Percentiles rank a stretch among this genome's conserved stretches.
These are phyloP conservation scores for Patiria pectinifera DNA, from an alignment of 53 echinoderm and acorn worm species.

Conservation along the genomic window DNA sequence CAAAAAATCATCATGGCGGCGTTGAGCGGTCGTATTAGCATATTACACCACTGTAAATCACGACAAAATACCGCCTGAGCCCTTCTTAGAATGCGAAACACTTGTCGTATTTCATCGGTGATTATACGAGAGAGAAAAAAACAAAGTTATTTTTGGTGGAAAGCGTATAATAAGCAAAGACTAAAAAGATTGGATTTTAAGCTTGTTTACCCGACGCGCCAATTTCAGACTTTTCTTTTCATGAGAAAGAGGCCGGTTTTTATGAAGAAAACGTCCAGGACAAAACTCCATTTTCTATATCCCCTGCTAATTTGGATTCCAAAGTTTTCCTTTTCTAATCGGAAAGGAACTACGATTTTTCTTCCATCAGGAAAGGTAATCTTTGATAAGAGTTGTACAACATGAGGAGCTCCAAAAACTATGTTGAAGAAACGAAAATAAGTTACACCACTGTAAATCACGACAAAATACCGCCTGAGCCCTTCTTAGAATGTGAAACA, in stretches of 20 bases:
- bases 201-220: background rate
- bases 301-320: too few relatives aligned
- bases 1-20: conserved; percentile 2
- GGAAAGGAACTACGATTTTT: too few relatives aligned
- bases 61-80: background rate
- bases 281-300: too few relatives aligned
- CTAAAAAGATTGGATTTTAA: background rate
- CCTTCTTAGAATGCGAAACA: background rate
- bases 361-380: too few relatives aligned
- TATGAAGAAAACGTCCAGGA: too few relatives aligned
- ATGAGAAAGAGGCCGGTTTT: background rate
- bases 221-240: background rate
- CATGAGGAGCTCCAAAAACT: too few relatives aligned
- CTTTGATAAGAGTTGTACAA: too few relatives aligned
- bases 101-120: background rate
- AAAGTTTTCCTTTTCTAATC: too few relatives aligned
- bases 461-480: background rate
- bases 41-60: conserved; percentile 24
- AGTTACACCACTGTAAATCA: conserved; percentile 13
- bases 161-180: background rate
- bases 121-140: background rate
- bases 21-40: background rate
- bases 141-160: background rate
- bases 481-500: background rate
- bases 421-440: too few relatives aligned